Base-by-base conservation (phyloP, 2,888 invertebrate species). In the Tetranychus piercei region DNA sequence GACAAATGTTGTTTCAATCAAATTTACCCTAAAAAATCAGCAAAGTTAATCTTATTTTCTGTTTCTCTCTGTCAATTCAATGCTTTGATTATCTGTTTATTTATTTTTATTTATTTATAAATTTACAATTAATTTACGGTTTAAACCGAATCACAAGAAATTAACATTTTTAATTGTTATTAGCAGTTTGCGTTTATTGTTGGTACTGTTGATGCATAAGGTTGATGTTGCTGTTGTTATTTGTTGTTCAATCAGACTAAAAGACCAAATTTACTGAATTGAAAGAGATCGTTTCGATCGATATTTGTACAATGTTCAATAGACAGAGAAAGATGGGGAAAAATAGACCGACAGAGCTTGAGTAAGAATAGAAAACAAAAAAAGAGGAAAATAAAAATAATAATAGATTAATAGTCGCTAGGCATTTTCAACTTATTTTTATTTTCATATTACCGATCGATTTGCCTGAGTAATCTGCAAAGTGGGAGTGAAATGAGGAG, bases 321-420 rank as follows among this genome's bases (percentile, higher is more conserved):
- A 55, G 55, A 55, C 9, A 55, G 55, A 55, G 11, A 6, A 1
- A 55, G 55, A 55, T 55, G 55, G 6, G 55, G 7, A 55, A 55
- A 55, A 15, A 15, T 55, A 55, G 55, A 55, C 55, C 9, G 9
- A 15, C 9, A 9, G 55, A 55, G 55, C 3, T 9, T 15, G 55
- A 2, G 15, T 15, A 55, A 55, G 15, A 15, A 55, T 55, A 55
- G 55, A 55, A 15, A 55, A 55, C 9, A 55, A 15, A 55, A 55
- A 15, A 15, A 9, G 55, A 55, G 15, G 15, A 55, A 55, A 55
- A 55, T 55, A 15, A 55, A 15, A 55, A 55, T 55, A 55, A 15
- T 55, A 55, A 55, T 55, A 55, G 55, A 55, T 55, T 55, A 55
- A 55, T 55, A 55, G 55, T 55, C 55, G 55, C 55, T 55, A 55